Evolutionary conservation across 2,888 invertebrate genomes (phyloP), one percentile per base, ranked within the genome.

Genomic region (Drosophila maculinotata): DNA sequence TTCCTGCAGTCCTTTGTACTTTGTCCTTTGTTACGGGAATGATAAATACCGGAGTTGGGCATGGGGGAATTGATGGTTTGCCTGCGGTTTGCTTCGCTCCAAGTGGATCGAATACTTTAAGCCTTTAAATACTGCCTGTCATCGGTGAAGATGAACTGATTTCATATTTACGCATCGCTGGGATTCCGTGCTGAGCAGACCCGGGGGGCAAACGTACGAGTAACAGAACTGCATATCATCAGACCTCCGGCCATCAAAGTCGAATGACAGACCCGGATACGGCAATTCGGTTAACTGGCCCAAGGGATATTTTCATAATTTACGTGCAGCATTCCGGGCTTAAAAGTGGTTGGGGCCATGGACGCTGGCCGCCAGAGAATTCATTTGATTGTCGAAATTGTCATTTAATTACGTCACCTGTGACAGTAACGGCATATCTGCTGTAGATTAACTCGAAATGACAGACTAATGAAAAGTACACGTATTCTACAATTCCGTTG

Each of bases 121-220:
- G 56, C 25, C 53, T 17, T 56, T 59, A 44, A 73, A 60, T 73
- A 31, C 26, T 26, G 53, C n/a, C 45, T 53, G 76, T 63, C 76
- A 62, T 53, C 67, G 53, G 45, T 2, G 12, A 44, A 51, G 49
- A 45, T 52, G 44, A 56, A 48, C 52, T 33, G 59, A 79, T 85
- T 85, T 59, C 65, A 85, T 85, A 85, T 79, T 76, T 47, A 82
- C 59, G 59, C 60, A 20, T n/a, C n/a, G n/a, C 25, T 31, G 10
- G 8, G 36, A n/a, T 2, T 8, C 3, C 9, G 23, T 12, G 17
- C 8, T 10, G 44, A 25, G 38, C 30, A 4, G 14, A 5, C 28
- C 42, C 28, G 8, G 23, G 8, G 35, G 25, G 44, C 17, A 41
- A 6, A 28, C 20, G 33, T 8, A n/a, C n/a, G n/a, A n/a, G n/a